phyloP scores from a whole-genome alignment of 2,888 invertebrate genomes.

The Trichogramma dendrolimi region DNA sequence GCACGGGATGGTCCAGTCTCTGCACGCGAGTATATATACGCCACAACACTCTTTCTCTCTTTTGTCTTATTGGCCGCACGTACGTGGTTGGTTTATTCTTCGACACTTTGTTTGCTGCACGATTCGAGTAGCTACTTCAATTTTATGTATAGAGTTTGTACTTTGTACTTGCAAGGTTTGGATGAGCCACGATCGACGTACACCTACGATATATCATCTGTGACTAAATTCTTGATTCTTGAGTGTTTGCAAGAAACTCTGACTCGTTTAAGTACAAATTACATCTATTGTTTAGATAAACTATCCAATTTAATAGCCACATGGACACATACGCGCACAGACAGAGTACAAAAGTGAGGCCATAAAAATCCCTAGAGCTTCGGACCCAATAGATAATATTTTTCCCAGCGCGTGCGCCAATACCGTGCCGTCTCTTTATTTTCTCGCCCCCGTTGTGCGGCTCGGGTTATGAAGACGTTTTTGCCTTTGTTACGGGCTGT shows the following conservation, averaged over 20 bases:
- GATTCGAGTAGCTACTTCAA: conserved; percentile 14
- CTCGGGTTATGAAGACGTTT: background rate
- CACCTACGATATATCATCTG: background rate
- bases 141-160: background rate
- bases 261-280: conserved; percentile 8
- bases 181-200: conserved; percentile 10
- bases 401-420: conserved; percentile 4
- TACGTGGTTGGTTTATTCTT: conserved; percentile 20
- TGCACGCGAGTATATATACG: too few relatives aligned
- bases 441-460: background rate
- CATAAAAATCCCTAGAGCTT: conserved; percentile 14
- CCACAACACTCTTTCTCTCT: background rate
- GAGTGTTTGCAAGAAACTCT: too few relatives aligned
- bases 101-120: conserved; percentile 26
- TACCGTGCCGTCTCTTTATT: conserved; percentile 17
- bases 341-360: conserved; percentile 17
- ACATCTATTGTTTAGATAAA: conserved; percentile 22
- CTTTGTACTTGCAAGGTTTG: background rate
- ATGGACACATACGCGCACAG: background rate
- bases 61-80: background rate
- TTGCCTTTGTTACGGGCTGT: too few relatives aligned
- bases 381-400: conserved; percentile 23
- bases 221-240: too few relatives aligned
- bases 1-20: too few relatives aligned
- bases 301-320: conserved; percentile 16